Evolutionary conservation across 2,113 vertebrate genomes (phyloP).

Genomic region (Probosciger aterrimus): DNA sequence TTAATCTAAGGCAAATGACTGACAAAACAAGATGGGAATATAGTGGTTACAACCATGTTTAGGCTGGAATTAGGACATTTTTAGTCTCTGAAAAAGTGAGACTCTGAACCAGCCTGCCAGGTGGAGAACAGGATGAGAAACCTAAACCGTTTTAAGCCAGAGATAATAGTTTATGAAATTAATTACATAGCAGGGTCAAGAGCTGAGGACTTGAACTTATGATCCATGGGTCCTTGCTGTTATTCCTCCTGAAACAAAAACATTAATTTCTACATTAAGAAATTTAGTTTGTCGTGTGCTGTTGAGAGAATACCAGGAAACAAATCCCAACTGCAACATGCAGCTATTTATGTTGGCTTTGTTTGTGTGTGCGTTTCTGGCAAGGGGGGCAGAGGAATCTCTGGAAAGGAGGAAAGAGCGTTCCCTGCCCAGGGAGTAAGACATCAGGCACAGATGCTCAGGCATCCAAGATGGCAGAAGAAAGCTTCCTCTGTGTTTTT

Average conservation of each 20-base stretch:
- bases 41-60: background rate
- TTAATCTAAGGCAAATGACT: background rate
- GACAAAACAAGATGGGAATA: background rate
- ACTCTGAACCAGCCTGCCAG: background rate
- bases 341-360: background rate
- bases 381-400: background rate
- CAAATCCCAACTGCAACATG: background rate
- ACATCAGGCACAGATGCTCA: background rate
- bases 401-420: background rate
- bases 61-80: background rate
- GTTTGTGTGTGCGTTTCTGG: background rate
- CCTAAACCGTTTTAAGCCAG: background rate
- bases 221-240: background rate
- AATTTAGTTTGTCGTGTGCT: background rate
- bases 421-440: background rate
- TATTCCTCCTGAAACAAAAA: background rate
- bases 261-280: background rate
- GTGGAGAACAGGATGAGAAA: background rate
- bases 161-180: background rate
- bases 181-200: background rate
- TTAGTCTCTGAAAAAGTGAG: background rate
- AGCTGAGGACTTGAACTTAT: background rate
- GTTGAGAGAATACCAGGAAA: background rate
- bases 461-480: background rate
- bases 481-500: background rate